Evolutionary conservation across 2,113 vertebrate species (phyloP).

Genomic region (Paratilapia polleni): DNA sequence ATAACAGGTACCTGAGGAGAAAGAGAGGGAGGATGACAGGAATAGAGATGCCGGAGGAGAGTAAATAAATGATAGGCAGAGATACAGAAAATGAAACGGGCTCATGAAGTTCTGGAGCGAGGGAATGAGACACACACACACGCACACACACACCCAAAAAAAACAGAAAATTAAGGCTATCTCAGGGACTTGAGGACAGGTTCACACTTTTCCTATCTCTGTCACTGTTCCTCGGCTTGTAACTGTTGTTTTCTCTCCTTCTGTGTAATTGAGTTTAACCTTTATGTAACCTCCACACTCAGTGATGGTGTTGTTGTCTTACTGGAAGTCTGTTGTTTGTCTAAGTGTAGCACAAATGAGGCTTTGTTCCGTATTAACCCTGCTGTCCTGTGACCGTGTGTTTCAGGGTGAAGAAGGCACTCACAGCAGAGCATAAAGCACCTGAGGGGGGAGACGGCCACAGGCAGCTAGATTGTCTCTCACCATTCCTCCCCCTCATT

Average conservation of each 20-base stretch:
- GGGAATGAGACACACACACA: neutral
- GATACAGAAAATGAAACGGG: constrained; percentile 52
- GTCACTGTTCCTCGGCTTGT: constrained; percentile 6
- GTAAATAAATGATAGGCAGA: constrained; percentile 60
- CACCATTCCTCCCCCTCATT: constrained; percentile 61
- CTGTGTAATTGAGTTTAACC: constrained; percentile 67
- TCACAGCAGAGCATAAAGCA: constrained; percentile 43
- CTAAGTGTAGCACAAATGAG: constrained; percentile 43
- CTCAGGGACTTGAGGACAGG: constrained; percentile 5
- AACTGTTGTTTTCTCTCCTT: constrained; percentile 44
- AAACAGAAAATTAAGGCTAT: constrained; percentile 38
- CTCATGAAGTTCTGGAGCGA: constrained; percentile 14
- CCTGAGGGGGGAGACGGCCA: constrained; percentile 34
- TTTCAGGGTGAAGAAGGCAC: constrained; percentile 69
- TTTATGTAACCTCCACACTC: constrained; percentile 59
- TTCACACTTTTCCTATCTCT: constrained; percentile 44
- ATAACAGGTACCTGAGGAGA: constrained; percentile 71
- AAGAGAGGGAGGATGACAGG: constrained; percentile 3
- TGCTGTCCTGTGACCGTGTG: constrained; percentile 68
- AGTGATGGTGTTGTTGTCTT: constrained; percentile 47
- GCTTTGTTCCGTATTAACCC: constrained; percentile 55
- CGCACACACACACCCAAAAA: neutral
- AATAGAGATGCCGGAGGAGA: constrained; percentile 26
- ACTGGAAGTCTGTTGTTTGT: constrained; percentile 47
- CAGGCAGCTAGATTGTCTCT: constrained; percentile 43